Conservation (phyloP, 2,797 vertebrate genomes). For the Periophthalmus magnuspinnatus region DNA sequence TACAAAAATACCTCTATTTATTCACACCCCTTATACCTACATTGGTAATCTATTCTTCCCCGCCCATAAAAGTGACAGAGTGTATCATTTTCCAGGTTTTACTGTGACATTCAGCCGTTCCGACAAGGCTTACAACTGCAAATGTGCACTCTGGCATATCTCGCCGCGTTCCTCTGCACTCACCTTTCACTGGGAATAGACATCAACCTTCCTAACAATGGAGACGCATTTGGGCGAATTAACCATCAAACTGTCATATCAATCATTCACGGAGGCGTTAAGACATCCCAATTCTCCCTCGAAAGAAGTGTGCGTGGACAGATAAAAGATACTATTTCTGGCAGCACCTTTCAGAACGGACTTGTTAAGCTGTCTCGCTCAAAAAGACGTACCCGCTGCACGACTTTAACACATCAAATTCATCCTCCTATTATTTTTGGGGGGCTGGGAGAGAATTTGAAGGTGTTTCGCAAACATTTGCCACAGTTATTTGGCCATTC, state of each 20-base stretch:
- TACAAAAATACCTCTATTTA: not conserved
- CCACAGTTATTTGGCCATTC: constrained; percentile 16
- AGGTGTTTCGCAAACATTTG: not conserved
- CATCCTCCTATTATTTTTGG: constrained; percentile 14
- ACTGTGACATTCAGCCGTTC: not conserved
- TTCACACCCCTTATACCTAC: not conserved
- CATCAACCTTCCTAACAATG: constrained; percentile 34
- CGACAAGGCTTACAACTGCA: constrained; percentile 3
- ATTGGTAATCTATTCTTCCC: not conserved
- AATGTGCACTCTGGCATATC: constrained; percentile 7
- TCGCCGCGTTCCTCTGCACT: not conserved
- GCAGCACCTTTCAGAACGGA: constrained; percentile 19
- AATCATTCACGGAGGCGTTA: constrained; percentile 65
- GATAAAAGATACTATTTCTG: constrained; percentile 52
- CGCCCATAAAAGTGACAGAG: constrained; percentile 9
- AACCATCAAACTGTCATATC: constrained; percentile 57
- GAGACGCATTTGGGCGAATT: constrained; percentile 57
- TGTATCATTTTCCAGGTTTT: constrained; percentile 7
- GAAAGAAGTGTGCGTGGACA: constrained; percentile 39
- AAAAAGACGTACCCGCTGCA: constrained; percentile 9
- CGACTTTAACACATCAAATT: constrained; percentile 19
- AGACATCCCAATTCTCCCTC: constrained; percentile 37
- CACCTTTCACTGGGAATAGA: not conserved
- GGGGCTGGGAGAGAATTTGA: not conserved
- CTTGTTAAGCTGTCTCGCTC: constrained; percentile 25